Evolutionary conservation across 2,113 vertebrate species (phyloP), one percentile per base, ranked within the genome.

Genomic region (Crotalus horridus): DNA sequence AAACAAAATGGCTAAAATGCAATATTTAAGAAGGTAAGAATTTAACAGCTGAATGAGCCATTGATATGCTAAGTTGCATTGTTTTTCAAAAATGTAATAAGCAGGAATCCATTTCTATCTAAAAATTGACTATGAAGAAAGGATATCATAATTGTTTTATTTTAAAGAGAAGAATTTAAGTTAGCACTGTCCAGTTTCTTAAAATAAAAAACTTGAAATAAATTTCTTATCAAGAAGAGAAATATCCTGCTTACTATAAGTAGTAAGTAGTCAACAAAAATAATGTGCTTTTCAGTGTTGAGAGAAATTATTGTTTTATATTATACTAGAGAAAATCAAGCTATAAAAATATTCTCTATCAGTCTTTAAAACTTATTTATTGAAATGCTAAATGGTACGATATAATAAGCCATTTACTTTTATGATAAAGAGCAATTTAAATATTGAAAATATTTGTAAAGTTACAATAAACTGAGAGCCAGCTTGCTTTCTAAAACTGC

Each of bases 401-500:
- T 58, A 85, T 88, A 89, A 93, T 85, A 85, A n/a, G 51, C 85
- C 53, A 87, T 91, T 91, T 93, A 56, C 81, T 89, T 93, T 91
- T 93, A 88, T 88, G 87, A 87, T 20, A 21, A 56, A 92, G 24
- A 89, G 10, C 11, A 92, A 58, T 89, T 89, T 91, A 81, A 88
- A 88, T 93, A 91, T 81, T 51, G 43, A 58, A 88, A 91, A 89
- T 51, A 85, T 89, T 91, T 88, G 20, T 55, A 89, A 26, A 85
- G 43, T 54, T 85, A 51, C 21, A 85, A 85, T 93, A 93, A 93
- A 89, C 61, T 88, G 11, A 89, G 69, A 85, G 61, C 53, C 29
- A 88, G 39, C 53, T 74, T 91, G 91, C 46, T 69, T 46, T 88
- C 85, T 90, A 74, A 87, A 87, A n/a, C 58, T 87, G 58, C 46